Conservation (phyloP, 2,113 vertebrate genomes). For the Laterallus jamaicensis region DNA sequence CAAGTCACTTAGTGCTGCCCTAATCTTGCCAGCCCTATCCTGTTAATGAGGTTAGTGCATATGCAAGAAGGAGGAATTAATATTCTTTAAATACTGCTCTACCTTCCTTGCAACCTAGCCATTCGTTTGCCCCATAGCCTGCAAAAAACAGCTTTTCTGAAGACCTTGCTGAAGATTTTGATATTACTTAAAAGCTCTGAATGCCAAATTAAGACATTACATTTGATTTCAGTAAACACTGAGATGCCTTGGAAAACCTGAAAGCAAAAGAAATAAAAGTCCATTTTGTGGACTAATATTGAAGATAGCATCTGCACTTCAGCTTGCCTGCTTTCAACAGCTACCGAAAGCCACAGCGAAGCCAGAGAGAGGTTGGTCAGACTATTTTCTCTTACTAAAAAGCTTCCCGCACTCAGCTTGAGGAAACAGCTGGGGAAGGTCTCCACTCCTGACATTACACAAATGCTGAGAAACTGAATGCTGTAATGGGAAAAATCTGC, state of each 20-base stretch:
- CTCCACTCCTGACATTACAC: not conserved
- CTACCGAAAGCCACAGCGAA: not conserved
- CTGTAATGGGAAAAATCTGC: not conserved
- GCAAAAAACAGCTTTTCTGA: not conserved
- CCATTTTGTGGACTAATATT: not conserved
- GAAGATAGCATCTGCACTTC: not conserved
- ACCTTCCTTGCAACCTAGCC: not conserved
- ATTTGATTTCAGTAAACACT: not conserved
- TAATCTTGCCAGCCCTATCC: not conserved
- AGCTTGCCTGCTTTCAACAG: not conserved
- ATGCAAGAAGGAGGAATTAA: not conserved
- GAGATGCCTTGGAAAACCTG: not conserved
- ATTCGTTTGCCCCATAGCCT: not conserved
- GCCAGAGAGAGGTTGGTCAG: not conserved
- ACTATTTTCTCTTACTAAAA: not conserved
- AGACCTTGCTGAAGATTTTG: not conserved
- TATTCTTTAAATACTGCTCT: not conserved
- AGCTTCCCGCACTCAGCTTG: not conserved
- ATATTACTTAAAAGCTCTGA: not conserved
- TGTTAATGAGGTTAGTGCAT: not conserved
- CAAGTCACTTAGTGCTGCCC: not conserved
- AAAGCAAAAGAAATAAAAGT: not conserved
- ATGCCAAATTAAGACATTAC: not conserved
- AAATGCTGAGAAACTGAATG: not conserved
- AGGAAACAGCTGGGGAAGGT: not conserved